Conservation (phyloP, 2,888 invertebrate species). For the Leucozona laternaria region DNA sequence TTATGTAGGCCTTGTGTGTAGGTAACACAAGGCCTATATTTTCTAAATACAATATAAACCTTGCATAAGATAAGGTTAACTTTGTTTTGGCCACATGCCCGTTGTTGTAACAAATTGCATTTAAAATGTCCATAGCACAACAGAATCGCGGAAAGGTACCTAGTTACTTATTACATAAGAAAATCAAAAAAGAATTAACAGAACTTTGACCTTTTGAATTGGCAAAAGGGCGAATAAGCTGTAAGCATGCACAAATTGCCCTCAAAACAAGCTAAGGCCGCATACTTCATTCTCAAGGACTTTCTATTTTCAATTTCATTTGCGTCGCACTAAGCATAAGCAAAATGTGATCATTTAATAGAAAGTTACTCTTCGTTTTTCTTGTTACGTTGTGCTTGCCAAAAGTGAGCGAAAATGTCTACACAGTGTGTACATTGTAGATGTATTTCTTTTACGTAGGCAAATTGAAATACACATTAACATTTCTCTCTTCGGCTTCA, state of each 20-base stretch:
- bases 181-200: conserved; percentile 1
- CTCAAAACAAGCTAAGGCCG: conserved; percentile 41
- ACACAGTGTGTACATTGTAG: background rate
- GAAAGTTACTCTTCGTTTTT: conserved; percentile 5
- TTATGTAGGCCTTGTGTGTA: too few species aligned
- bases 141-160: background rate
- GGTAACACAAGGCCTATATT: too few species aligned
- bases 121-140: background rate
- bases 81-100: conserved; percentile 33
- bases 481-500: background rate
- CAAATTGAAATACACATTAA: background rate
- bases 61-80: background rate
- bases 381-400: conserved; percentile 1
- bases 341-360: conserved; percentile 8
- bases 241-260: background rate
- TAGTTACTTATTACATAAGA: background rate
- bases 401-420: conserved; percentile 10
- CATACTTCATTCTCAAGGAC: conserved; percentile 50
- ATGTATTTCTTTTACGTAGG: conserved; percentile 1
- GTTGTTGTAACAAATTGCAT: background rate
- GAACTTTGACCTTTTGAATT: conserved; percentile 19
- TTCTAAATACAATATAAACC: background rate
- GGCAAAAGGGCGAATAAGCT: conserved; percentile 10
- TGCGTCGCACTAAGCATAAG: conserved; percentile 6
- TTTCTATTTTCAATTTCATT: conserved; percentile 40